These are phyloP conservation scores for Terrapene triunguis DNA, from an alignment of 2,113 vertebrate genomes.

Conservation along the genomic window DNA sequence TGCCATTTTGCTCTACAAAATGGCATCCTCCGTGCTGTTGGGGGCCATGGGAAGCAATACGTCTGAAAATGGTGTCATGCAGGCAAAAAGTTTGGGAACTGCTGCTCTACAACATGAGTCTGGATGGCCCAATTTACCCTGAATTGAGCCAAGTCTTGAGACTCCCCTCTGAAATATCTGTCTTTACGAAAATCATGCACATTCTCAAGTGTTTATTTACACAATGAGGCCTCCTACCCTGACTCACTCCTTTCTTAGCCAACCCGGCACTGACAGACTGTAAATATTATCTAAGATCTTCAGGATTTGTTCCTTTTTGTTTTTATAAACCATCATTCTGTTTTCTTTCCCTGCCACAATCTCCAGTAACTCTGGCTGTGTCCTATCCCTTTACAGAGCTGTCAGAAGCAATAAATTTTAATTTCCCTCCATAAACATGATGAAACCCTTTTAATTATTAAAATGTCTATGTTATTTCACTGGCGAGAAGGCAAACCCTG, in stretches of 20 bases:
- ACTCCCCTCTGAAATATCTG: neutral
- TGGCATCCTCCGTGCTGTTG: neutral
- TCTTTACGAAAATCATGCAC: neutral
- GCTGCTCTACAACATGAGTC: slow-evolving; percentile 16
- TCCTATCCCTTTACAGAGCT: slow-evolving; percentile 1
- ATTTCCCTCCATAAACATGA: slow-evolving; percentile 58
- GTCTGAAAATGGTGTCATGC: neutral
- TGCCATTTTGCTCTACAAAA: neutral
- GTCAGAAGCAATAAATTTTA: slow-evolving; percentile 54
- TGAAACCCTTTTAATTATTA: slow-evolving; percentile 64
- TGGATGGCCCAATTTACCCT: slow-evolving; percentile 25
- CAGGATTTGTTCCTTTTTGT: slow-evolving; percentile 24
- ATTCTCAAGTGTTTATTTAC: slow-evolving; percentile 23
- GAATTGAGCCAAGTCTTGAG: neutral
- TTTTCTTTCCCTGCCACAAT: neutral
- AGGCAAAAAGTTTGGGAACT: neutral
- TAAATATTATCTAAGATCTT: slow-evolving; percentile 36
- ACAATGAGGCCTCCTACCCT: slow-evolving; percentile 11
- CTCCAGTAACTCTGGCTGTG: neutral
- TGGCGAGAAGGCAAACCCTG: slow-evolving; percentile 40
- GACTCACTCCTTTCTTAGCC: slow-evolving; percentile 22
- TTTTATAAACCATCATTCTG: neutral
- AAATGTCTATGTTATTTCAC: slow-evolving; percentile 58
- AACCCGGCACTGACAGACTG: neutral
- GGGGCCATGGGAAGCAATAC: neutral